Base-by-base conservation (phyloP, 2,888 invertebrate genomes). In the Parelbella ahira region DNA sequence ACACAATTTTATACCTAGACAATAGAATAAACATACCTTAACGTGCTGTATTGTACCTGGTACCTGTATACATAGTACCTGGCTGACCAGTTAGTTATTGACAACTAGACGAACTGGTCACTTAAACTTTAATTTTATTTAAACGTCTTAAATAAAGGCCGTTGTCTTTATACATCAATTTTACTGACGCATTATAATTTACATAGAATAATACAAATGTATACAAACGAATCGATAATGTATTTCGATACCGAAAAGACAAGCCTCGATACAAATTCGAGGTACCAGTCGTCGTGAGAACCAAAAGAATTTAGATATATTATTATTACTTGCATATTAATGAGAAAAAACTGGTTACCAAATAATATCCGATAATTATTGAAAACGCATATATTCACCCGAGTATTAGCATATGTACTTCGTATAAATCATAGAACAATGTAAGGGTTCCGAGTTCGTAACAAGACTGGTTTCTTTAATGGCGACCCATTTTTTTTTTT, bases 351-450 rank as follows among this genome's bases (percentile, higher is more conserved):
- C 63, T 53, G 60, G 63, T 54, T 48, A 46, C 51, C 49, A 56
- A 60, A 60, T 61, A 63, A 60, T 61, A 63, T 63, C 56, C 51
- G 59, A 64, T 63, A 57, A 66, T 66, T 65, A 66, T 63, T 60
- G 56, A 58, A 56, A 58, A 59, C 28, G 42, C 48, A 57, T 56
- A 60, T 62, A 44, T 50, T 47, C 45, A 44, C 36, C 30, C 19
- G 1, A 34, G 46, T 50, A 82, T 82, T 79, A 68, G 62, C 82
- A 82, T 87, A 83, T 75, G 75, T 74, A 75, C 76, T 51, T 76
- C 49, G 61, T 72, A 82, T 84, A 84, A 83, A 84, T 87, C 83
- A 84, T 79, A 86, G 84, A 86, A 86, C 84, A 86, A 84, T 81
- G 70, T 60, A 65, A 68, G 74, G 73, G 58, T 62, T 56, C 56